Conservation (phyloP, 2,113 vertebrate species). For the Haemorhous mexicanus region DNA sequence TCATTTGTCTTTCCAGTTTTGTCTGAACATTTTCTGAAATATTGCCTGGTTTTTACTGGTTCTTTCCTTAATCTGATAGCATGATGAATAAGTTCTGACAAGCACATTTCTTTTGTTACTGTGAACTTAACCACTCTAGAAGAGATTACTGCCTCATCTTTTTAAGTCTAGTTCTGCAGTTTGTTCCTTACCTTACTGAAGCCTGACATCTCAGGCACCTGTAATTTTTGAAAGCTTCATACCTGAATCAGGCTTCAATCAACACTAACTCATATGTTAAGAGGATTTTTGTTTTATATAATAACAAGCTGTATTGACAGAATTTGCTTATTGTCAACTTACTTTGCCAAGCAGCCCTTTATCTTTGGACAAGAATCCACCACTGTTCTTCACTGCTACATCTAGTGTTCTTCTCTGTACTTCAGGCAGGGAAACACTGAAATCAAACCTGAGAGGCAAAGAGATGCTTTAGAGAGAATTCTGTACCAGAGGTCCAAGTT, state of each 20-base stretch:
- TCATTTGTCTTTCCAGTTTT: neutral
- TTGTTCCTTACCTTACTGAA: neutral
- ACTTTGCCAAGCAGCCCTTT: slow-evolving; percentile 97
- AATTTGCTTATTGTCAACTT: slow-evolving; percentile 7
- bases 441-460: slow-evolving; percentile 83
- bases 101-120: neutral
- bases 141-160: neutral
- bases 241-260: neutral
- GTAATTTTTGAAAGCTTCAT: neutral
- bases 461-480: neutral
- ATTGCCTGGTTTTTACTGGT: neutral
- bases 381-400: slow-evolving; percentile 95
- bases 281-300: neutral
- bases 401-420: slow-evolving; percentile 89
- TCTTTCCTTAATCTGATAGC: neutral
- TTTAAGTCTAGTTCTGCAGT: neutral
- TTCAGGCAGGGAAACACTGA: slow-evolving; percentile 87
- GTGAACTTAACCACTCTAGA: neutral
- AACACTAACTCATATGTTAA: neutral
- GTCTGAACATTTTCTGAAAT: neutral
- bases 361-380: slow-evolving; percentile 92
- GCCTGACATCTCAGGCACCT: neutral
- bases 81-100: neutral
- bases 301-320: neutral
- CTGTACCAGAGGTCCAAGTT: neutral